Percentiles rank a stretch among this genome's conserved stretches.
phyloP scores from a whole-genome alignment of 2,888 invertebrate genomes.

The Sussaba pulchella region DNA sequence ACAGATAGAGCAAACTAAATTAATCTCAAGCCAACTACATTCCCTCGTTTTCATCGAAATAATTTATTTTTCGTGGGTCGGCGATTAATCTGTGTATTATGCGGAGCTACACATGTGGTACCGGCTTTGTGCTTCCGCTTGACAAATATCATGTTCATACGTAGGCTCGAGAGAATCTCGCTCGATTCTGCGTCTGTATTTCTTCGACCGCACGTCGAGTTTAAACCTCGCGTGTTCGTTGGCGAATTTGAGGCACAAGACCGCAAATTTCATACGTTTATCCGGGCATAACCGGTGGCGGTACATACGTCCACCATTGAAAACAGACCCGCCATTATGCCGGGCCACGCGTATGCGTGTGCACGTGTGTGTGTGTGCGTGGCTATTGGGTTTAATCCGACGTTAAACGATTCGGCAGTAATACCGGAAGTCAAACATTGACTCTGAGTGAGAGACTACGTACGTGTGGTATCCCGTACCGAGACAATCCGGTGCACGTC shows the following conservation, averaged over 20 bases:
- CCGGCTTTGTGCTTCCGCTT: slow-evolving; percentile 15
- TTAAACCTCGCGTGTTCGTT: slow-evolving; percentile 49
- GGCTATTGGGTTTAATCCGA: slow-evolving; percentile 32
- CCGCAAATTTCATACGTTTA: slow-evolving; percentile 63
- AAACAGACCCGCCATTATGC: background rate
- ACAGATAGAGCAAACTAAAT: no score
- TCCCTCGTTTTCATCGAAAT: no score
- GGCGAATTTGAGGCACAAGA: slow-evolving; percentile 55
- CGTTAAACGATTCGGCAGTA: slow-evolving; percentile 55
- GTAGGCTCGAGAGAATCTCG: slow-evolving; percentile 11
- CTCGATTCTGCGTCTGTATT: background rate
- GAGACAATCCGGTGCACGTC: background rate
- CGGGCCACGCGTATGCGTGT: background rate
- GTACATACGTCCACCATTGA: slow-evolving; percentile 20
- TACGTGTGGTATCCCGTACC: background rate
- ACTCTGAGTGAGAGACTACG: slow-evolving; percentile 8
- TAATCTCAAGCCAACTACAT: no score
- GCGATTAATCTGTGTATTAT: slow-evolving; percentile 45
- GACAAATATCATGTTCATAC: slow-evolving; percentile 52
- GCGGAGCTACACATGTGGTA: background rate
- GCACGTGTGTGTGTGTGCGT: slow-evolving; percentile 2
- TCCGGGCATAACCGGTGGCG: slow-evolving; percentile 53
- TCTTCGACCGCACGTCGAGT: slow-evolving; percentile 26
- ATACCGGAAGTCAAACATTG: slow-evolving; percentile 53
- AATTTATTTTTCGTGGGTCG: no score